phyloP scores from a whole-genome alignment of 2,888 invertebrate species.

The Cetonia aurata region DNA sequence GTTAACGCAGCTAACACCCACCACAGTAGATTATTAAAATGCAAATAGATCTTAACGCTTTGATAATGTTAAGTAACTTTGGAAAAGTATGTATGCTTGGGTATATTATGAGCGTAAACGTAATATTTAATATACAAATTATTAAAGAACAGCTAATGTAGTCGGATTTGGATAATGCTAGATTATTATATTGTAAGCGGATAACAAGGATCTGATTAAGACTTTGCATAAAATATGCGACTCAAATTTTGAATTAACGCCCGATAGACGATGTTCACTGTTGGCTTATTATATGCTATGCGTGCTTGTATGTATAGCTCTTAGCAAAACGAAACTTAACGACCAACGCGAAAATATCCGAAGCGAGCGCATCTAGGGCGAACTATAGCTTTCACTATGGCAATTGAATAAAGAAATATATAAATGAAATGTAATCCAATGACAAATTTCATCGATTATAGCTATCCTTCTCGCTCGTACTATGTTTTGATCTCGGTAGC shows the following conservation, averaged over 20 bases:
- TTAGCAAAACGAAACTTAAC: too few relatives aligned
- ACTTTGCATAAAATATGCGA: not conserved
- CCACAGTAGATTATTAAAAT: conserved; percentile 30
- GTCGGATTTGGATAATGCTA: not conserved
- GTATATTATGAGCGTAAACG: not conserved
- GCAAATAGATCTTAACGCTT: conserved; percentile 26
- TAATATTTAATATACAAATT: conserved; percentile 15
- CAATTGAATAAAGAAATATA: too few relatives aligned
- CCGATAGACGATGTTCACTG: not conserved
- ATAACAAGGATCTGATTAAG: conserved; percentile 4
- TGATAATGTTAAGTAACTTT: conserved; percentile 32
- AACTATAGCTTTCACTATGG: too few relatives aligned
- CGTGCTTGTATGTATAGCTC: not conserved
- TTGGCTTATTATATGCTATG: not conserved
- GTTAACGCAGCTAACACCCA: conserved; percentile 7
- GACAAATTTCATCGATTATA: too few relatives aligned
- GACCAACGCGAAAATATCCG: too few relatives aligned
- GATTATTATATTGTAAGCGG: conserved; percentile 6
- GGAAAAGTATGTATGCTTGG: not conserved
- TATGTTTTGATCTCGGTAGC: too few relatives aligned
- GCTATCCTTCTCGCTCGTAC: too few relatives aligned
- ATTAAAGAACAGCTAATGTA: conserved; percentile 3
- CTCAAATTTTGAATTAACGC: not conserved
- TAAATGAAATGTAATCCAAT: too few relatives aligned
- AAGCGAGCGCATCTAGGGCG: too few relatives aligned